These are phyloP conservation scores for Psophia crepitans DNA, from an alignment of 2,113 vertebrate genomes.

Conservation along the genomic window DNA sequence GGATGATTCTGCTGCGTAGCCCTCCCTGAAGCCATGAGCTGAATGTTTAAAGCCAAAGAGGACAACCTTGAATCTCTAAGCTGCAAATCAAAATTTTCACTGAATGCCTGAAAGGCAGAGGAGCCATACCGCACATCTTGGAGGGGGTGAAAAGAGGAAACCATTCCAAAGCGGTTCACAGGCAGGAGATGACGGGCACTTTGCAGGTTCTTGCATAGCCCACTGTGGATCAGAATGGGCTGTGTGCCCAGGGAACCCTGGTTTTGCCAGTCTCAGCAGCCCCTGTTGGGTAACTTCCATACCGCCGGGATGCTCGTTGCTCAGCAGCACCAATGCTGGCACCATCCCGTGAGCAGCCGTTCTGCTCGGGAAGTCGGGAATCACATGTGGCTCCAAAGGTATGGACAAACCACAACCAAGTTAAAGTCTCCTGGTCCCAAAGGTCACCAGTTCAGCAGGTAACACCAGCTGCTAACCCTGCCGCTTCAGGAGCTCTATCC, in stretches of 20 bases:
- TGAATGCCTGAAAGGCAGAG: not conserved
- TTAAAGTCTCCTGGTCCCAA: not conserved
- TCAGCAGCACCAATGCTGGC: not conserved
- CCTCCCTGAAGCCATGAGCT: not conserved
- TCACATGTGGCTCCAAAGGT: not conserved
- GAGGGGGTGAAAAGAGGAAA: not conserved
- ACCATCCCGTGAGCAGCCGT: rapidly evolving
- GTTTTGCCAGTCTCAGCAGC: not conserved
- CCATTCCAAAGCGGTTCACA: not conserved
- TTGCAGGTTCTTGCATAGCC: not conserved
- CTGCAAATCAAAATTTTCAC: not conserved
- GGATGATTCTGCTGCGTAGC: not conserved
- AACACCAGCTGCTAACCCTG: not conserved
- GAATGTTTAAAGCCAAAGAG: not conserved
- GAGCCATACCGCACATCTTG: not conserved
- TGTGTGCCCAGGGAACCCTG: rapidly evolving
- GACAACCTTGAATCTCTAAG: not conserved
- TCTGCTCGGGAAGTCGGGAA: not conserved
- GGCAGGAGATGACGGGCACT: not conserved
- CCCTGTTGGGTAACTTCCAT: rapidly evolving
- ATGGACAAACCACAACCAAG: rapidly evolving
- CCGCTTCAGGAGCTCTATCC: not conserved
- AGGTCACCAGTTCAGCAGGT: not conserved
- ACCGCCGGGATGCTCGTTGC: rapidly evolving
- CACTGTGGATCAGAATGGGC: rapidly evolving